These are phyloP conservation scores for Stichodactyla helianthus DNA, from an alignment of 64 coral and sea anemone species.

Conservation along the genomic window DNA sequence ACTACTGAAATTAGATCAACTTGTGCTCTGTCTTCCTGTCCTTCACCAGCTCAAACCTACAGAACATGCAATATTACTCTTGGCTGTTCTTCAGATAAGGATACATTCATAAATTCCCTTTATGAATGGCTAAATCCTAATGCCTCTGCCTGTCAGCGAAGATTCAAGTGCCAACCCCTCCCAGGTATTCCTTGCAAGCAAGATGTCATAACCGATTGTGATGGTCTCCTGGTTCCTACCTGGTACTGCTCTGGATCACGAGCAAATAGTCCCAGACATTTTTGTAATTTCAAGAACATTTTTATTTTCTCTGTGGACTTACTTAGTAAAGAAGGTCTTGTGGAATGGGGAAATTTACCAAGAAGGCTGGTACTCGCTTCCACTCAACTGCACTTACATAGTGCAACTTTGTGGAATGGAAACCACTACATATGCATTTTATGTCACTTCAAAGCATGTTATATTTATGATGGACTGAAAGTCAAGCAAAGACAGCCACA, in stretches of 20 bases:
- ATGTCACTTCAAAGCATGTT: slow-evolving; percentile 28
- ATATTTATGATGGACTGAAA: slow-evolving; percentile 59
- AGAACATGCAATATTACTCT: neutral
- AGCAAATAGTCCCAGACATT: neutral
- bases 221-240: slow-evolving; percentile 8
- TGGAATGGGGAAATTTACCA: slow-evolving; percentile 21
- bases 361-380: neutral
- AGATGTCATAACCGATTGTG: slow-evolving; percentile 18
- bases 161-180: slow-evolving; percentile 12
- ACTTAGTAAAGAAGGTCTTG: slow-evolving; percentile 27
- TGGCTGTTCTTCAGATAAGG: neutral
- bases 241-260: slow-evolving; percentile 37
- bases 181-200: neutral
- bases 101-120: neutral
- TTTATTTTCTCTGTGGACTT: slow-evolving; percentile 70
- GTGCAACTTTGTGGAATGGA: slow-evolving; percentile 43
- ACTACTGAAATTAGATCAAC: slow-evolving; percentile 14
- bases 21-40: neutral
- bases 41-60: neutral
- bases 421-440: slow-evolving; percentile 61
- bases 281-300: slow-evolving; percentile 40
- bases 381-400: neutral
- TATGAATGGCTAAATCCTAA: slow-evolving; percentile 29
- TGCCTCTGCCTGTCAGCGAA: neutral
- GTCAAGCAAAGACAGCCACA: slow-evolving; percentile 34